Conservation (phyloP, 2,797 vertebrate species). For the Crenuchus spilurus region DNA sequence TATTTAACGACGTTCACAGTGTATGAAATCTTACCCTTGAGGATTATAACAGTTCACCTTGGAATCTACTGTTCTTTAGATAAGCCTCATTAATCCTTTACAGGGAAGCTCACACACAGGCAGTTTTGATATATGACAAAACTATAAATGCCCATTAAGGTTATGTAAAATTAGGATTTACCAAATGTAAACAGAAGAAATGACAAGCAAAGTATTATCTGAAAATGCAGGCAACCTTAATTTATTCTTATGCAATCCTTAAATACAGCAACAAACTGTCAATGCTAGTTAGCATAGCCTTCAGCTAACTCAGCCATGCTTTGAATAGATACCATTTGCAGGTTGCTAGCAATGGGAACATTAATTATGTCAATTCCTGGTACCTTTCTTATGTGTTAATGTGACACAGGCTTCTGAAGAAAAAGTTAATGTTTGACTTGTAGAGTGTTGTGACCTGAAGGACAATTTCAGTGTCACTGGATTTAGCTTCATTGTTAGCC, state of each 20-base stretch:
- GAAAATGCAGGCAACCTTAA: too few species aligned
- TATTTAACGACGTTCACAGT: not conserved
- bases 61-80: not conserved
- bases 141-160: not conserved
- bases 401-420: not conserved
- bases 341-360: not conserved
- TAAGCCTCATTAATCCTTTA: conserved; percentile 29
- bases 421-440: conserved; percentile 44
- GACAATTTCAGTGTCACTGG: not conserved
- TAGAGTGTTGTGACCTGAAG: not conserved
- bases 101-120: not conserved
- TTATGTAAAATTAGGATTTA: not conserved
- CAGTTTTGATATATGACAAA: not conserved
- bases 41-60: conserved; percentile 17
- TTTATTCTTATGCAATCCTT: too few species aligned
- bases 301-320: not conserved
- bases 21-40: not conserved
- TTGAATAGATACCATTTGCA: not conserved
- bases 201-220: too few species aligned
- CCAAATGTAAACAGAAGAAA: not conserved
- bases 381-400: not conserved
- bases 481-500: not conserved
- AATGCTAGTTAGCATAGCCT: not conserved
- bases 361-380: not conserved
- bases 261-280: not conserved